Evolutionary conservation across 2,113 vertebrate genomes (phyloP), one percentile per base, ranked within the genome.

Genomic region (Grallaria varia): DNA sequence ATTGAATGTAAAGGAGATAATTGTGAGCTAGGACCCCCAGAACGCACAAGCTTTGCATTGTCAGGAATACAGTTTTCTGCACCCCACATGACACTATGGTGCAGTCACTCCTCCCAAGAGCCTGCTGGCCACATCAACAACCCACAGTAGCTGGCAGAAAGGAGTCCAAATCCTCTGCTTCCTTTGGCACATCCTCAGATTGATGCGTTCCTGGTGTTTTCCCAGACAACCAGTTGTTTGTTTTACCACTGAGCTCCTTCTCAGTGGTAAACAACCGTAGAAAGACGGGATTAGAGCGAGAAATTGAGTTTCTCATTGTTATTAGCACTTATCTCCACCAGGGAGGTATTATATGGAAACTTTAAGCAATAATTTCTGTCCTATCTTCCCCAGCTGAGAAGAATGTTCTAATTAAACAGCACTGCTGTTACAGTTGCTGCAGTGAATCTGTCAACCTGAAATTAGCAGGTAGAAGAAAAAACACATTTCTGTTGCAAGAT

Each of bases 351-450:
- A 35, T 30, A 35, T 30, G 33, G 84, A 92, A 90, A 79, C 37
- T 73, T 78, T 27, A 60, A 28, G 23, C 53, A 83, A 8, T 68
- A 64, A 68, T 84, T 92, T 86, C 45, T 83, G 12, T 69, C 59
- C 37, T 59, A 24, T 81, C 55, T 80, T 80, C 44, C 56, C 39
- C 35, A 71, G 35, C 31, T 74, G 76, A 63, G 52, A 88, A 20
- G 50, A 77, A 73, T 47, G 19, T 63, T 90, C 76, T 81, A 58
- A 89, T 73, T 86, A 92, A 90, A 39, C 25, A 78, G 25, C 47
- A 22, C 56, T 49, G 31, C 53, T 62, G 14, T 39, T 87, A 7
- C 7, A 42, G 63, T 37, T 37, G 27, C 40, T 92, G 37, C 28
- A 71, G 42, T 35, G 42, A 76, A 20, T 72, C 45, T 85, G 55